These are phyloP conservation scores for Parazoanthus swiftii DNA, from an alignment of 92 coral and sea anemone genomes.

Conservation along the genomic window DNA sequence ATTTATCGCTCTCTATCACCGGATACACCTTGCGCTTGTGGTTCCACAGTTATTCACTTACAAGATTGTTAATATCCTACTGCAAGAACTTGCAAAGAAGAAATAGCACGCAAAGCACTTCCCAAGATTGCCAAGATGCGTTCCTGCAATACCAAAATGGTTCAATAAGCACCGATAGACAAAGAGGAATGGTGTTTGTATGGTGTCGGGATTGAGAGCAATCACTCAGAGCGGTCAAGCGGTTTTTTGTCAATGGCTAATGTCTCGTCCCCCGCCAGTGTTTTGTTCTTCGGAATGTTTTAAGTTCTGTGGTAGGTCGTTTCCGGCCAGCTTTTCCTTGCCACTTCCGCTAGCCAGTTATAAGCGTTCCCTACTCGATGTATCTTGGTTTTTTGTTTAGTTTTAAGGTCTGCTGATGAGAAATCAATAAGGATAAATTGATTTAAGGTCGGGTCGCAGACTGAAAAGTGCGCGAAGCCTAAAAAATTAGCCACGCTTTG, in stretches of 20 bases:
- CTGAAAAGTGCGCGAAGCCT: not conserved
- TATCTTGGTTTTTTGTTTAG: slow-evolving; percentile 15
- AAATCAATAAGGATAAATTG: slow-evolving; percentile 29
- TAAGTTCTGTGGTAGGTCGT: slow-evolving; percentile 33
- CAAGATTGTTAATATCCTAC: not conserved
- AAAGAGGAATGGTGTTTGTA: slow-evolving; percentile 3
- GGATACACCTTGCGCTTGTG: not conserved
- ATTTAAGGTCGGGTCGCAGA: slow-evolving; percentile 29
- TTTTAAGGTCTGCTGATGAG: slow-evolving; percentile 16
- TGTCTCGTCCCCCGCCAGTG: slow-evolving; percentile 29
- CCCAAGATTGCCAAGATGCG: not conserved
- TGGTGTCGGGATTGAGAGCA: not conserved
- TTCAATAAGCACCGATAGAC: not conserved
- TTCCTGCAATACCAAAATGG: slow-evolving; percentile 8
- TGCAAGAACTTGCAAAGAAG: not conserved
- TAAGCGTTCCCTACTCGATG: slow-evolving; percentile 5
- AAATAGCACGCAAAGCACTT: not conserved
- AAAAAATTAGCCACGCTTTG: not conserved
- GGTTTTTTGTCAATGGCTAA: slow-evolving; percentile 6
- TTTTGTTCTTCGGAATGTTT: slow-evolving; percentile 30
- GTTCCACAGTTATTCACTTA: not conserved
- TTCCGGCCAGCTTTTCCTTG: slow-evolving; percentile 24
- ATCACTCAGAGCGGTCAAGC: slow-evolving; percentile 6
- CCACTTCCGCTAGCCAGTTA: slow-evolving; percentile 26
- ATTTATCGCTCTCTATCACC: not conserved